Conservation (phyloP, 1,140 invertebrate genomes). For the Leptopilina clavipes region DNA sequence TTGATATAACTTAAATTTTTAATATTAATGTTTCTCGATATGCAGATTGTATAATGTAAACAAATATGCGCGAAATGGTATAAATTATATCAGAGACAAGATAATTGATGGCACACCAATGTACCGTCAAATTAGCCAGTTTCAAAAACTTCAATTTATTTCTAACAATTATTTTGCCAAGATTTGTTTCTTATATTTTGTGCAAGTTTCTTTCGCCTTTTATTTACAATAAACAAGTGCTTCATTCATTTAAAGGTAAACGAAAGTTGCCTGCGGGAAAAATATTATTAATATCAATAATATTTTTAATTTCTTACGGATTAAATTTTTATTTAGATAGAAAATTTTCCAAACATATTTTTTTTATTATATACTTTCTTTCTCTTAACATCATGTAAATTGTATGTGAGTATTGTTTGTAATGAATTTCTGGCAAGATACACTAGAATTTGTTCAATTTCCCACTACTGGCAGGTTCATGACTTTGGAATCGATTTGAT, state of each 20-base stretch:
- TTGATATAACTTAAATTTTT: neutral
- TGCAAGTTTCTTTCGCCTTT: neutral
- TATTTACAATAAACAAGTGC: neutral
- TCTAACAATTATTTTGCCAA: slow-evolving; percentile 47
- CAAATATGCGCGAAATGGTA: slow-evolving; percentile 37
- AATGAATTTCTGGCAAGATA: slow-evolving; percentile 40
- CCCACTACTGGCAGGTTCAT: slow-evolving; percentile 48
- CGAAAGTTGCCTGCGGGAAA: too few species aligned
- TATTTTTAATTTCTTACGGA: too few species aligned
- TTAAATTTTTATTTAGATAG: too few species aligned
- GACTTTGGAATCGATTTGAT: slow-evolving; percentile 53
- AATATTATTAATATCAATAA: too few species aligned
- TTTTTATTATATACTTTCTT: neutral
- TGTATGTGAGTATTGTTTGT: neutral
- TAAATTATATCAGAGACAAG: neutral
- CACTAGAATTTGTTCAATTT: slow-evolving; percentile 45
- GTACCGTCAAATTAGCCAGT: slow-evolving; percentile 20
- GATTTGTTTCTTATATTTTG: neutral
- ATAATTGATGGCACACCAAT: slow-evolving; percentile 6
- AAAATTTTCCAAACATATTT: too few species aligned
- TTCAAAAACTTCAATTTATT: slow-evolving; percentile 48
- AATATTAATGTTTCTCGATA: neutral
- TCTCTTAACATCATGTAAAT: neutral
- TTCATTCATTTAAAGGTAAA: neutral
- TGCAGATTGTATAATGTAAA: neutral